phyloP scores from a whole-genome alignment of 2,113 vertebrate species.

The Plectropomus leopardus region DNA sequence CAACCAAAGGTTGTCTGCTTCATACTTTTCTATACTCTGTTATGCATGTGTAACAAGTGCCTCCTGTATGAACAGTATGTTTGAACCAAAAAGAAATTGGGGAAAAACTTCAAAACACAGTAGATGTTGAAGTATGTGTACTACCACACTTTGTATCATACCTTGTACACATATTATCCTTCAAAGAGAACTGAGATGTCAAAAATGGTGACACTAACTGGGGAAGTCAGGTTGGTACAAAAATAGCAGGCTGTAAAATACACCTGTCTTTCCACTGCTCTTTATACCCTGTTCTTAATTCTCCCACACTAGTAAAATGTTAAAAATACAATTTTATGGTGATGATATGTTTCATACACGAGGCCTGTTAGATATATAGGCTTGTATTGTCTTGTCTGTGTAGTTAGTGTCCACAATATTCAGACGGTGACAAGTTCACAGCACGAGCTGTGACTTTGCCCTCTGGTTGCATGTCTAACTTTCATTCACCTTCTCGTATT shows the following conservation, averaged over 20 bases:
- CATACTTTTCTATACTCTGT: background rate
- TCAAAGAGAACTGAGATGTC: background rate
- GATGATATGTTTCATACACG: slow-evolving; percentile 12
- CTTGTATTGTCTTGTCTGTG: background rate
- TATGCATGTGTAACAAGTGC: slow-evolving; percentile 11
- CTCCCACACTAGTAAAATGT: background rate
- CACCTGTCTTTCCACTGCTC: slow-evolving; percentile 11
- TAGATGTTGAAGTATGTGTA: background rate
- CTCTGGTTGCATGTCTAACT: slow-evolving; percentile 10
- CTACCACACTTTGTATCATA: background rate
- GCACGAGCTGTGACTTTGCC: background rate
- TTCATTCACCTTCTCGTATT: background rate
- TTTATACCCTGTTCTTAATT: background rate
- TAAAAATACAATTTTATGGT: slow-evolving; percentile 7
- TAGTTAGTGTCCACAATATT: background rate
- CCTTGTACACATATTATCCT: background rate
- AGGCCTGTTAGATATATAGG: no score
- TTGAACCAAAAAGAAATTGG: background rate
- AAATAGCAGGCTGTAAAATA: background rate
- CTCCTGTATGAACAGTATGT: slow-evolving; percentile 21
- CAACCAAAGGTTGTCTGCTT: slow-evolving; percentile 68
- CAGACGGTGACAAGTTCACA: background rate
- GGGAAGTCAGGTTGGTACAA: slow-evolving; percentile 17
- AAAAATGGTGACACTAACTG: slow-evolving; percentile 39
- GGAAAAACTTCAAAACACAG: no score